Percentiles rank a stretch among this genome's conserved stretches.
Conservation (phyloP, 2,797 vertebrate species). For the Ibycter americanus region DNA sequence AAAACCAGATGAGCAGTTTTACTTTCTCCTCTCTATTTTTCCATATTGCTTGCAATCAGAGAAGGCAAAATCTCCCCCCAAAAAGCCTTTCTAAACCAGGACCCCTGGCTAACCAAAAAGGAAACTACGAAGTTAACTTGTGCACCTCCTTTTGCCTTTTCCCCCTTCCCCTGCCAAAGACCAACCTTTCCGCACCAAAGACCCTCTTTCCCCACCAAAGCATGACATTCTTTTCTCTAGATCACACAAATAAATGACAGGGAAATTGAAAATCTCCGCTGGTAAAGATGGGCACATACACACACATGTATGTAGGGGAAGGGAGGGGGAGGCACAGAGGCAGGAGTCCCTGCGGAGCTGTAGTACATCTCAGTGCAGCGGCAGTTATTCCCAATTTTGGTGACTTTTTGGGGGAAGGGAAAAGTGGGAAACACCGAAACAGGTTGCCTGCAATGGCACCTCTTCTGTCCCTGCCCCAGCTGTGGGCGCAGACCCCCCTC, state of each 20-base stretch:
- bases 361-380: not conserved
- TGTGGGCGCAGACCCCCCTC: not conserved
- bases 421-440: not conserved
- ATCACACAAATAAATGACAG: not conserved
- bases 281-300: not conserved
- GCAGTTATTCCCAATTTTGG: not conserved
- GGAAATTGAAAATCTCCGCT: not conserved
- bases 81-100: not conserved
- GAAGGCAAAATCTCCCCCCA: not conserved
- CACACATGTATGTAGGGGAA: accelerated
- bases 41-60: not conserved
- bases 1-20: not conserved
- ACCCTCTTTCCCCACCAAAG: not conserved
- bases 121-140: not conserved
- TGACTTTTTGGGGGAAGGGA: accelerated
- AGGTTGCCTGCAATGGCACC: not conserved
- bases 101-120: not conserved
- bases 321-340: not conserved
- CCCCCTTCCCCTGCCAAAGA: not conserved
- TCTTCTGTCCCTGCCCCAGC: not conserved
- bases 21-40: not conserved
- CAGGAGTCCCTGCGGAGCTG: not conserved
- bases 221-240: not conserved
- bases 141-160: not conserved
- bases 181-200: not conserved